Conservation (phyloP, 1,140 invertebrate species). For the Phortica variegata region DNA sequence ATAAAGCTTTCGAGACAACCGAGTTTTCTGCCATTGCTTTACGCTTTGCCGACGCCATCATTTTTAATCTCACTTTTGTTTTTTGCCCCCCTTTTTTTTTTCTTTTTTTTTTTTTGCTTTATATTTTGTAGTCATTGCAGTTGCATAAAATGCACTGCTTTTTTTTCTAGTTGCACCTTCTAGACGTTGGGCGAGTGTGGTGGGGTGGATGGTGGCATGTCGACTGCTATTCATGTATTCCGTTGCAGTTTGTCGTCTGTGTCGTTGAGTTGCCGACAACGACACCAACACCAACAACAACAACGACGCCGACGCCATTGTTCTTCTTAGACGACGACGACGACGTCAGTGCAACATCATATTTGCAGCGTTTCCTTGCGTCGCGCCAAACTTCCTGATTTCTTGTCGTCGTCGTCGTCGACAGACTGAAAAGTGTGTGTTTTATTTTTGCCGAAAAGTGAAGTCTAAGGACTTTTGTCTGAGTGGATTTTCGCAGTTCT, state of each 20-base stretch:
- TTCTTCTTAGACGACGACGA: conserved; percentile 27
- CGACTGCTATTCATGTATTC: too few relatives aligned
- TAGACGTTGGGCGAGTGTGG: too few relatives aligned
- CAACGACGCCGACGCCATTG: conserved; percentile 16
- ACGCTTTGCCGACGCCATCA: too few relatives aligned
- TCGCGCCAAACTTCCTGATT: not conserved
- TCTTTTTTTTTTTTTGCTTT: conserved; percentile 24
- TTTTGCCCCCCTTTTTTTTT: too few relatives aligned
- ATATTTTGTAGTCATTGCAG: conserved; percentile 15
- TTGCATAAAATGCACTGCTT: conserved; percentile 32
- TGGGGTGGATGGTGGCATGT: too few relatives aligned
- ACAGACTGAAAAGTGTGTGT: conserved; percentile 11
- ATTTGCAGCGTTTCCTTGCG: conserved; percentile 26
- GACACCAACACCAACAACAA: conserved; percentile 12
- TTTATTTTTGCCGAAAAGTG: conserved; percentile 49
- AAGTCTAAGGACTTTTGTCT: conserved; percentile 56
- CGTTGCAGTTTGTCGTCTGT: conserved; percentile 25
- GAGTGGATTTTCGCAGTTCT: conserved; percentile 48
- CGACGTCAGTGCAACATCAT: conserved; percentile 45
- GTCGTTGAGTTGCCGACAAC: conserved; percentile 8
- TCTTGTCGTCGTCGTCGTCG: conserved; percentile 7
- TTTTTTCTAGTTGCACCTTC: too few relatives aligned
- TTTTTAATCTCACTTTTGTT: too few relatives aligned
- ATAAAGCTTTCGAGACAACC: too few relatives aligned
- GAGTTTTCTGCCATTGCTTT: too few relatives aligned